phyloP scores from a whole-genome alignment of 2,113 vertebrate species.

The Dipodomys spectabilis region DNA sequence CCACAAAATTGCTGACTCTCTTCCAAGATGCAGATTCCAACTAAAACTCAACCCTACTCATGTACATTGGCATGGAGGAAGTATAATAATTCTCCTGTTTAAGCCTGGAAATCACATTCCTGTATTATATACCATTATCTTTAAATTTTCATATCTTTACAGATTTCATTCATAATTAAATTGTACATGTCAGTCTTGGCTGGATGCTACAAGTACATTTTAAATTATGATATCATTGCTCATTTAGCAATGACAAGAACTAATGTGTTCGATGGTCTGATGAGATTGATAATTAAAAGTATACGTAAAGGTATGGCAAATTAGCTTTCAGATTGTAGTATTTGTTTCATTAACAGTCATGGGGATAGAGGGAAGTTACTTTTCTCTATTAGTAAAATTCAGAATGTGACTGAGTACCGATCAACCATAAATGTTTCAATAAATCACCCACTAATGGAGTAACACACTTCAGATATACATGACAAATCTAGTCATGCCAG shows the following conservation, averaged over 20 bases:
- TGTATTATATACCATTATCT: slow-evolving; percentile 9
- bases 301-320: not conserved
- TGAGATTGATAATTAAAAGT: slow-evolving; percentile 35
- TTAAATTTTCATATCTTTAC: slow-evolving; percentile 9
- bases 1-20: slow-evolving; percentile 4
- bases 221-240: not conserved
- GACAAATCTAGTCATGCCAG: not conserved
- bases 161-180: slow-evolving; percentile 35
- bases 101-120: slow-evolving; percentile 6
- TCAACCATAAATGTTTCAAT: slow-evolving; percentile 6
- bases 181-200: not conserved
- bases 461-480: not conserved
- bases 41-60: not conserved
- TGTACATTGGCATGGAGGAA: not conserved
- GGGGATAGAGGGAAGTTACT: not conserved
- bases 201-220: slow-evolving; percentile 16
- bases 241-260: not conserved
- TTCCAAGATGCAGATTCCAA: not conserved
- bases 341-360: not conserved
- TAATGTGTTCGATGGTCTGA: not conserved
- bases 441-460: not conserved
- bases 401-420: not conserved
- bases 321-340: not conserved
- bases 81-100: not conserved
- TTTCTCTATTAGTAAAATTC: not conserved